Evolutionary conservation across 2,113 vertebrate species (phyloP).

Genomic region (Rhabdornis inornatus): DNA sequence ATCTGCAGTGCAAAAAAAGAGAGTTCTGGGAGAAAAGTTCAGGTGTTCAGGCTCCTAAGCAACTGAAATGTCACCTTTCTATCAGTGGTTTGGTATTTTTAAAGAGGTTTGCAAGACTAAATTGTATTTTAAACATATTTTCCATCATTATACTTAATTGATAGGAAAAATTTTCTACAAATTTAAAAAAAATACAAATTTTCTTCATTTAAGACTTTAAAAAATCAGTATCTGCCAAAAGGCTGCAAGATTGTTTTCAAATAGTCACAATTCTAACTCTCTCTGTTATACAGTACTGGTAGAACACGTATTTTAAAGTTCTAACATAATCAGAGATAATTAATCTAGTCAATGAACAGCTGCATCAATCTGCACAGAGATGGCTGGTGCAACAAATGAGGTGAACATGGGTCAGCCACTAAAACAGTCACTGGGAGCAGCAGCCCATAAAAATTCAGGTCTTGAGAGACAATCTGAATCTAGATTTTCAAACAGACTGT

Average conservation of each 20-base stretch:
- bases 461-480: not conserved
- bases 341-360: constrained; percentile 13
- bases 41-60: not conserved
- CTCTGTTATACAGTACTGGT: not conserved
- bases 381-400: not conserved
- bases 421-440: not conserved
- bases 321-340: constrained; percentile 8
- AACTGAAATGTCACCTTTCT: not conserved
- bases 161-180: not conserved
- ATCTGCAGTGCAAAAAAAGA: not conserved
- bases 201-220: not conserved
- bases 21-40: not conserved
- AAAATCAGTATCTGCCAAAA: not conserved
- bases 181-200: not conserved
- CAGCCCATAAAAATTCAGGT: not conserved
- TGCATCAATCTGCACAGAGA: not conserved
- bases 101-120: not conserved
- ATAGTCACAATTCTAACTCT: not conserved
- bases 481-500: not conserved
- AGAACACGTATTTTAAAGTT: not conserved
- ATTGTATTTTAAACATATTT: not conserved
- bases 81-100: not conserved
- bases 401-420: not conserved
- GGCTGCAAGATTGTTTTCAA: not conserved
- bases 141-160: not conserved